These are phyloP conservation scores for Sarcophaga peregrina DNA, from an alignment of 1,140 invertebrate genomes.

Conservation along the genomic window DNA sequence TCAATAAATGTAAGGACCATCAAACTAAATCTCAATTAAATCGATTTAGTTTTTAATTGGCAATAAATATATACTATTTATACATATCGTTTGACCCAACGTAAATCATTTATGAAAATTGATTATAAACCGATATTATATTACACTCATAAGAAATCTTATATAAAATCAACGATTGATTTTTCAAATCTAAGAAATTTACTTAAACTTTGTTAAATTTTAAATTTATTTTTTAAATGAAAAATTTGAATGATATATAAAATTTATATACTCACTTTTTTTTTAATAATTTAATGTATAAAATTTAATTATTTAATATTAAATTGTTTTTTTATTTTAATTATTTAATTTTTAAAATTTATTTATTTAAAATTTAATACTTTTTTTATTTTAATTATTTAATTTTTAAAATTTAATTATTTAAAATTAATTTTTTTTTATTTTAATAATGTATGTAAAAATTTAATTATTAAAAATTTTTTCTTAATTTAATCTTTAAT, in stretches of 20 bases:
- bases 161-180: slow-evolving; percentile 28
- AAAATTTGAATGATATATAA: neutral
- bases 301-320: neutral
- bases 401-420: too few species aligned
- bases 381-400: too few species aligned
- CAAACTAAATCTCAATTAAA: too few species aligned
- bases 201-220: neutral
- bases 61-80: slow-evolving; percentile 28
- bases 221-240: neutral
- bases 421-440: too few species aligned
- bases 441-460: too few species aligned
- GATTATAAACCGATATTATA: too few species aligned
- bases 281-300: neutral
- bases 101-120: slow-evolving; percentile 30
- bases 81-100: slow-evolving; percentile 40
- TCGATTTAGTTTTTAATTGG: neutral
- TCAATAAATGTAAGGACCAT: neutral
- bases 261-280: neutral
- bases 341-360: too few species aligned
- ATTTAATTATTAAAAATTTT: too few species aligned
- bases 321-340: too few species aligned
- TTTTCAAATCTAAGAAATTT: slow-evolving; percentile 17
- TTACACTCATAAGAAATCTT: too few species aligned
- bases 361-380: too few species aligned
- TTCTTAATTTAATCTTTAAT: too few species aligned